phyloP scores from a whole-genome alignment of 2,797 vertebrate species.

The Chiloscyllium punctatum region DNA sequence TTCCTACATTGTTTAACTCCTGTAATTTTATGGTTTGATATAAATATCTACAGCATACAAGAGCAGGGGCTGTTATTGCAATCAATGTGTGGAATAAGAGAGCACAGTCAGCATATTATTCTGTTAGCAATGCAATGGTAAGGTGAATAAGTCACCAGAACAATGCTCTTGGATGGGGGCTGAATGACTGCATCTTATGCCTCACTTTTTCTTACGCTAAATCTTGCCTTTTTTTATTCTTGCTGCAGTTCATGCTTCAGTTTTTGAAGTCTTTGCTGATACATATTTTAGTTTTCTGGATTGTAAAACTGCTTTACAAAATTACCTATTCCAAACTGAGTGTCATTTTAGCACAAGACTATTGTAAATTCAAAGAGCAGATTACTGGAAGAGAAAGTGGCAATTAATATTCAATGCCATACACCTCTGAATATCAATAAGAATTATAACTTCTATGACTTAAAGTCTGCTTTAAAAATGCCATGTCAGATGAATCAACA shows the following conservation, averaged over 20 bases:
- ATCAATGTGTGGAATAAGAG: neutral
- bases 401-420: neutral
- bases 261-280: neutral
- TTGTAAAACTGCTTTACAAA: neutral
- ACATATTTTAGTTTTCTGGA: neutral
- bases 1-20: neutral
- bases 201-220: neutral
- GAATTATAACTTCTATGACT: neutral
- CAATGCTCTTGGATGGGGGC: neutral
- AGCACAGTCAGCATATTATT: neutral
- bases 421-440: neutral
- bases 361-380: neutral
- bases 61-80: neutral
- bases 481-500: neutral
- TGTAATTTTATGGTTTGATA: too few relatives aligned
- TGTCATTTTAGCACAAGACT: neutral
- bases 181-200: neutral
- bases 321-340: neutral
- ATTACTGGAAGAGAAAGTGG: neutral
- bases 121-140: neutral
- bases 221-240: neutral
- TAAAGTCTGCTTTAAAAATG: neutral
- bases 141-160: neutral
- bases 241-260: neutral
- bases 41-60: neutral